phyloP scores from a whole-genome alignment of 2,113 vertebrate genomes.

The Paedocypris sp. region DNA sequence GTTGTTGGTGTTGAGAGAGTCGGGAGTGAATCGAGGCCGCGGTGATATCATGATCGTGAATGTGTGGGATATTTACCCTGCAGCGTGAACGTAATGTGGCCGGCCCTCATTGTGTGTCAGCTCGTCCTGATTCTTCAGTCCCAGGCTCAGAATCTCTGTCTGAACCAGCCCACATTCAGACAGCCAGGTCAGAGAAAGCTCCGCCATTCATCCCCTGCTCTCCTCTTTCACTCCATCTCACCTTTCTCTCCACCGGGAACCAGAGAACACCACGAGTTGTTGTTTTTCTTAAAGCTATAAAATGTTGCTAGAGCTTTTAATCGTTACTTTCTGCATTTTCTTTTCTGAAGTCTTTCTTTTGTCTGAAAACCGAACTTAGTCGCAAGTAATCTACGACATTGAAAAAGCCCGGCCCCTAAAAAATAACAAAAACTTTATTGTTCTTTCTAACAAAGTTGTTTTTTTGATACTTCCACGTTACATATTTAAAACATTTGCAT shows the following conservation, averaged over 20 bases:
- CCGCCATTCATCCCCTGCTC: not conserved
- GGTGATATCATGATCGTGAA: not conserved
- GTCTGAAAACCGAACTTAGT: too few species aligned
- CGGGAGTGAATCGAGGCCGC: slow-evolving; percentile 13
- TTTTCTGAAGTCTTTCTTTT: too few species aligned
- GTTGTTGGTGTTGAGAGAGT: not conserved
- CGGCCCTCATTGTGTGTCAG: slow-evolving; percentile 44
- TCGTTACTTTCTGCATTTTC: too few species aligned
- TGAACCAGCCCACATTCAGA: slow-evolving; percentile 33
- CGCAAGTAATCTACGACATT: too few species aligned
- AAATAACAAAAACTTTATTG: too few species aligned
- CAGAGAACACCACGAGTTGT: slow-evolving; percentile 6
- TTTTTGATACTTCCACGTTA: too few species aligned
- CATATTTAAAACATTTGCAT: too few species aligned
- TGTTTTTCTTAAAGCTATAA: not conserved
- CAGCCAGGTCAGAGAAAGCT: slow-evolving; percentile 46
- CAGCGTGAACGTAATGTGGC: slow-evolving; percentile 44
- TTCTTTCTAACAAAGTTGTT: too few species aligned
- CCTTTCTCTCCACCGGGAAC: not conserved
- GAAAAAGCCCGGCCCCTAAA: too few species aligned
- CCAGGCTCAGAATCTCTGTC: slow-evolving; percentile 39
- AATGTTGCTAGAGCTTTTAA: not conserved
- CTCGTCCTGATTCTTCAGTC: slow-evolving; percentile 42
- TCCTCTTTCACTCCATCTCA: not conserved
- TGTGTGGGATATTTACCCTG: slow-evolving; percentile 23